Evolutionary conservation across 1,140 invertebrate species (phyloP).

Genomic region (Meloidogyne exigua): DNA sequence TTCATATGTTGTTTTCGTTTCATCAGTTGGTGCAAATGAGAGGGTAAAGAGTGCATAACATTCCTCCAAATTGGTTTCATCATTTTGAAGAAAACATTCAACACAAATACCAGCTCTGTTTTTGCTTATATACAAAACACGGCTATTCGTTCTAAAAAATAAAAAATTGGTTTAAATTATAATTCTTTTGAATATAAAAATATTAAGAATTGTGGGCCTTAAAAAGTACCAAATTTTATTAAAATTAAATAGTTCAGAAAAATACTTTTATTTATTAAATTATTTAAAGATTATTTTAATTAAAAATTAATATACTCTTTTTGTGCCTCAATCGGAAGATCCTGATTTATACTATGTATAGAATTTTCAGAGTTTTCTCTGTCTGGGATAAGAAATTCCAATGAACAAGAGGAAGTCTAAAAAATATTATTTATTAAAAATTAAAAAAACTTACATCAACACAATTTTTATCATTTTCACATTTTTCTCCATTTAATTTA

Average conservation of each 20-base stretch:
- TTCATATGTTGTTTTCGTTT: neutral
- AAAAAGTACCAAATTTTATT: neutral
- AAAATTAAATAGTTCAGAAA: too few species aligned
- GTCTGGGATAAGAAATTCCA: slow-evolving; percentile 3
- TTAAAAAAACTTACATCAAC: slow-evolving; percentile 5
- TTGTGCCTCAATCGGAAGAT: neutral
- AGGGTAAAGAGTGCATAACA: slow-evolving; percentile 16
- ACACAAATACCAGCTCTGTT: slow-evolving; percentile 13
- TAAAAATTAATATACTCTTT: neutral
- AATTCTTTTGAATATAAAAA: neutral
- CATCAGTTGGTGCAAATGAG: slow-evolving; percentile 1
- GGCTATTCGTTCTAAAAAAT: neutral
- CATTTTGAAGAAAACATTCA: slow-evolving; percentile 4
- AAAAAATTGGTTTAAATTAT: too few species aligned
- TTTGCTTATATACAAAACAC: slow-evolving; percentile 4
- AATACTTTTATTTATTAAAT: too few species aligned
- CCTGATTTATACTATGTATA: neutral
- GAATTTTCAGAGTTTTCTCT: neutral
- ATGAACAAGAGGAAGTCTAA: slow-evolving; percentile 9
- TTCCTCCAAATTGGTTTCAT: neutral
- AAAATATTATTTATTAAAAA: neutral
- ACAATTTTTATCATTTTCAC: slow-evolving; percentile 11
- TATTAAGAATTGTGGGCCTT: neutral
- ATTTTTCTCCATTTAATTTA: slow-evolving; percentile 12
- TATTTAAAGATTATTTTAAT: too few species aligned